Evolutionary conservation across 2,113 vertebrate genomes (phyloP).

Genomic region (Nicator chloris): DNA sequence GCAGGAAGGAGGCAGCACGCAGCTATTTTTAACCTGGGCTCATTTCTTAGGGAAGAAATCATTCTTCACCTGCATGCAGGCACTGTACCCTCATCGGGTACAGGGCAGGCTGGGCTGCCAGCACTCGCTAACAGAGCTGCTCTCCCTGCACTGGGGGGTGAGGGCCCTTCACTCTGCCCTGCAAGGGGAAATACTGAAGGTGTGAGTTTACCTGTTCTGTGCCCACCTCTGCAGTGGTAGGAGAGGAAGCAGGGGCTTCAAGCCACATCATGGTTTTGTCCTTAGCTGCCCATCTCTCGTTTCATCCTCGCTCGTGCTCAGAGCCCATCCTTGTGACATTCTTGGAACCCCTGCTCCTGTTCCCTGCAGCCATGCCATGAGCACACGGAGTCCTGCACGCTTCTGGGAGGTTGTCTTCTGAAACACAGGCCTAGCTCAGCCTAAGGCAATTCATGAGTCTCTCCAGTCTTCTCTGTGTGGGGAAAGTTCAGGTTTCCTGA

Average conservation of each 20-base stretch:
- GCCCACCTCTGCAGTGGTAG: neutral
- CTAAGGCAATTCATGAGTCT: neutral
- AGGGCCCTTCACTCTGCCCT: neutral
- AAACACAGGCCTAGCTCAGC: neutral
- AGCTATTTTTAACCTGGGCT: constrained; percentile 41
- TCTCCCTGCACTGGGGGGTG: neutral
- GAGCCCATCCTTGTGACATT: neutral
- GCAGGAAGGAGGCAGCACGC: constrained; percentile 11
- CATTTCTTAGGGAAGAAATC: constrained; percentile 23
- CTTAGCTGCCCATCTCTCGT: neutral
- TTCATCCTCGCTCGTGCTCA: rapidly evolving
- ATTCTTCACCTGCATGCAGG: neutral
- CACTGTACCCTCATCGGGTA: neutral
- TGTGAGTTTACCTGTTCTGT: neutral
- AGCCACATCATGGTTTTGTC: neutral
- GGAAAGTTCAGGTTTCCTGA: neutral
- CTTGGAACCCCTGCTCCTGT: neutral
- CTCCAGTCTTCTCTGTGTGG: neutral
- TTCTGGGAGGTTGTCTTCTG: neutral
- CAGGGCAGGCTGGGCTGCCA: neutral
- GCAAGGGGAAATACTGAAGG: neutral
- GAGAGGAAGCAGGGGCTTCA: neutral
- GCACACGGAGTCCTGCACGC: rapidly evolving
- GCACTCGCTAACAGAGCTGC: neutral
- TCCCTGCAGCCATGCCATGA: neutral